A percentile compares a stretch with the other conserved stretches of the same genome.
These are phyloP conservation scores for Villa cingulata DNA, from an alignment of 2,888 invertebrate genomes.

Conservation along the genomic window DNA sequence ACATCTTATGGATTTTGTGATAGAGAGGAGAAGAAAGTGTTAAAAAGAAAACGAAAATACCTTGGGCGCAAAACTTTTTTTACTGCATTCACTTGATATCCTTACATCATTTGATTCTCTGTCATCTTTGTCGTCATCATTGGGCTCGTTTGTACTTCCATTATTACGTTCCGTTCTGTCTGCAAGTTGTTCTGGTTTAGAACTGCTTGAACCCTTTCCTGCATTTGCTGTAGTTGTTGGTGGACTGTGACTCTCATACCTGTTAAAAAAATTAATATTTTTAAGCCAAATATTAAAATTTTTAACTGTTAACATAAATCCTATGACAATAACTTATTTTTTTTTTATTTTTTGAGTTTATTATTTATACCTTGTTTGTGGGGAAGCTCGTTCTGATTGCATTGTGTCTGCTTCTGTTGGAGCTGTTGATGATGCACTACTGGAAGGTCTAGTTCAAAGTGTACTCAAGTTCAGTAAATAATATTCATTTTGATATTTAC, in stretches of 20 bases:
- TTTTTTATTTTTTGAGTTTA: not conserved
- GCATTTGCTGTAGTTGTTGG: conserved; percentile 32
- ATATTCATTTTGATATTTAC: not conserved
- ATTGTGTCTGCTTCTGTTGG: conserved; percentile 37
- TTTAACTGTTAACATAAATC: not conserved
- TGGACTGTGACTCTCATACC: conserved; percentile 37
- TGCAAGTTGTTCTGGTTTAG: conserved; percentile 18
- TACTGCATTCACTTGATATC: conserved; percentile 16
- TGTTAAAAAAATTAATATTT: conserved; percentile 14
- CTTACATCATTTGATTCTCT: conserved; percentile 35
- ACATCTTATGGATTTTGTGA: too few relatives aligned
- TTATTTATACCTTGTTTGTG: conserved; percentile 31
- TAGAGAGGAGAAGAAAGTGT: not conserved
- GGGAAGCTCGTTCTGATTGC: conserved; percentile 36
- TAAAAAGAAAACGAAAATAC: conserved; percentile 13
- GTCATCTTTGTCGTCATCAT: conserved; percentile 33
- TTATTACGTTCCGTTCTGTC: conserved; percentile 35
- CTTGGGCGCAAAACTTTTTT: conserved; percentile 19
- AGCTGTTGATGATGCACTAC: conserved; percentile 36
- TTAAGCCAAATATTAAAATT: too few relatives aligned
- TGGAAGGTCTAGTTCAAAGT: conserved; percentile 27
- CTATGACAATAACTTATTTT: too few relatives aligned
- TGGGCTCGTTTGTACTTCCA: conserved; percentile 34
- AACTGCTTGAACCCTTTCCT: conserved; percentile 22
- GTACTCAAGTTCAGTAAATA: not conserved